These are phyloP conservation scores for Idaea straminata DNA, from an alignment of 2,888 invertebrate genomes.

Conservation along the genomic window DNA sequence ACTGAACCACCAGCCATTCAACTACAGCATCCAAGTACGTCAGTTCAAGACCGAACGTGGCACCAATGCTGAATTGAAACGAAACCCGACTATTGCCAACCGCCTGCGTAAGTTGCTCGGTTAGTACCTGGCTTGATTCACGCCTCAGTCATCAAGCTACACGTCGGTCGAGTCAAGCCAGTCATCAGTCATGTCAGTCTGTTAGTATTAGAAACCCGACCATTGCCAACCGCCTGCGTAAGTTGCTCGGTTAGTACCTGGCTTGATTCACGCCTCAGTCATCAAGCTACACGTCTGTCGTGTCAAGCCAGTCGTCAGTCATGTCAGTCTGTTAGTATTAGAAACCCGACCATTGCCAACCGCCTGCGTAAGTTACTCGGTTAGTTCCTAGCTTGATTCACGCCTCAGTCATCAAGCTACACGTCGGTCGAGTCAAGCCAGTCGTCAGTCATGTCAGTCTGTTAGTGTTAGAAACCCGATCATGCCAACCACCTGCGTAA, in stretches of 20 bases:
- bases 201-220: conserved; percentile 81
- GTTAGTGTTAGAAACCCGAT: conserved; percentile 80
- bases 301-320: no score
- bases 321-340: neutral
- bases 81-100: conserved; percentile 86
- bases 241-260: conserved; percentile 64
- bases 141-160: neutral
- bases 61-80: conserved; percentile 83
- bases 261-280: conserved; percentile 14
- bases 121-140: conserved; percentile 43
- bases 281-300: no score
- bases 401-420: neutral
- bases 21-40: conserved; percentile 79
- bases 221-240: conserved; percentile 83
- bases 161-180: neutral
- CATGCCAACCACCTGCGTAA: conserved; percentile 70
- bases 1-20: conserved; percentile 44
- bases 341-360: conserved; percentile 86
- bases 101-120: conserved; percentile 82
- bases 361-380: conserved; percentile 74
- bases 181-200: no score
- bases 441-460: neutral
- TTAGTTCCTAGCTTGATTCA: conserved; percentile 42
- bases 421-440: no score
- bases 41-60: conserved; percentile 90